Evolutionary conservation across 2,888 invertebrate species (phyloP), one percentile per base, ranked within the genome.

Genomic region (Nomada hirtipes): DNA sequence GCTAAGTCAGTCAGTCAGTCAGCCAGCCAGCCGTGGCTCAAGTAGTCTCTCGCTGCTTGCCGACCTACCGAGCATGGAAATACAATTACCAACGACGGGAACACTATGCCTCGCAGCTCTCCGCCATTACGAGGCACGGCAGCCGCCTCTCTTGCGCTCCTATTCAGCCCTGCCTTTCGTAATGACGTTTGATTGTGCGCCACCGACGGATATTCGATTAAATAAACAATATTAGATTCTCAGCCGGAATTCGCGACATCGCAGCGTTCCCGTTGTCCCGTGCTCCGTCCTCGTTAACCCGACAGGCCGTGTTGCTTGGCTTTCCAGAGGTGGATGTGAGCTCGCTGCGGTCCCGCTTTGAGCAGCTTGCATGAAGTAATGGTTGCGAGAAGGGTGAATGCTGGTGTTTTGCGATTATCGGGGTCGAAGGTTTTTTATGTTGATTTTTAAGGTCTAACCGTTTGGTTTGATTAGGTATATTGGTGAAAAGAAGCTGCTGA

Each of bases 161-260:
- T 63, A 76, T 69, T 83, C 80, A 72, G 65, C 70, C 75, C 44
- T 76, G 59, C 52, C 77, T 53, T 67, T 84, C 89, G 91, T 93
- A 93, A 93, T 91, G 93, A 92, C 86, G 93, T 91, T 89, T 93
- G 92, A 93, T 93, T 93, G 93, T 93, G 91, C 92, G 91, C 93
- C 83, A 87, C 92, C 90, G 82, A 86, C 90, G 93, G 91, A 93
- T 93, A 93, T 93, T 93, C 90, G 89, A 91, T 93, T 93, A 92
- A 92, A 92, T 90, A 93, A 93, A 93, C 92, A 93, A 93, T 92
- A 92, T 92, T 92, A 90, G 91, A 91, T 89, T 89, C 87, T 82
- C 88, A 90, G 92, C 90, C 91, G 89, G 71, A 76, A 76, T 80
- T 76, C 73, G 73, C 69, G 69, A 71, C 63, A 64, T 72, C 57